phyloP scores from a whole-genome alignment of 1,140 invertebrate genomes.

The Bombus polaris region DNA sequence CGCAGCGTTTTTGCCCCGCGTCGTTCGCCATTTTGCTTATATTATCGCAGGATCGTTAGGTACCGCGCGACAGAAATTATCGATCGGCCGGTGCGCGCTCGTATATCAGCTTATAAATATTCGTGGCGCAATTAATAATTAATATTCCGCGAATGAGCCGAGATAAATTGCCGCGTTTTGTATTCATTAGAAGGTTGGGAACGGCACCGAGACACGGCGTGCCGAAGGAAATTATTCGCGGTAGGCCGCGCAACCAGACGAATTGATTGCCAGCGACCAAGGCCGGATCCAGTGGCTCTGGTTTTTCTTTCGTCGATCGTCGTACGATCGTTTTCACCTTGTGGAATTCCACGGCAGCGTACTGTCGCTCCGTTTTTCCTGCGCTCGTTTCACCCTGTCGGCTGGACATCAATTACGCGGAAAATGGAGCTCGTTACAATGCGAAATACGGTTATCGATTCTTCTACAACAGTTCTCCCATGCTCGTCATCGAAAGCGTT shows the following conservation, averaged over 20 bases:
- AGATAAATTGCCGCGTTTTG: constrained; percentile 36
- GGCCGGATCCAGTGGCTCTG: neutral
- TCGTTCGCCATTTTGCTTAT: constrained; percentile 63
- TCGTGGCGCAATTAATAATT: constrained; percentile 61
- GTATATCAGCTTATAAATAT: constrained; percentile 44
- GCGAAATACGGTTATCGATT: neutral
- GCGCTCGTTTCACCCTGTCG: neutral
- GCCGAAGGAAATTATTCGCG: constrained; percentile 33
- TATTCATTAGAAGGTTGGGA: constrained; percentile 18
- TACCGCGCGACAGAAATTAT: constrained; percentile 40
- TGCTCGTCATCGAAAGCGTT: neutral
- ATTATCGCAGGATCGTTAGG: constrained; percentile 60
- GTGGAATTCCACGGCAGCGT: neutral
- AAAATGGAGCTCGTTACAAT: neutral
- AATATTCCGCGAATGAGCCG: constrained; percentile 52
- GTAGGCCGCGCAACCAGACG: neutral
- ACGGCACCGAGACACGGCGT: neutral
- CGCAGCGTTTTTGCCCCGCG: constrained; percentile 46
- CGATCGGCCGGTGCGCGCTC: neutral
- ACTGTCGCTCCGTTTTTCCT: neutral
- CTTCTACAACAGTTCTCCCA: neutral
- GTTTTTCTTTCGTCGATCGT: constrained; percentile 15
- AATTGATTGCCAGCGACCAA: constrained; percentile 28
- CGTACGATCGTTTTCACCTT: neutral
- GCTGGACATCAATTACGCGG: neutral